Percentiles rank a stretch among this genome's conserved stretches.
These are phyloP conservation scores for Meghimatium bilineatum DNA, from an alignment of 2,888 invertebrate genomes.

Conservation along the genomic window DNA sequence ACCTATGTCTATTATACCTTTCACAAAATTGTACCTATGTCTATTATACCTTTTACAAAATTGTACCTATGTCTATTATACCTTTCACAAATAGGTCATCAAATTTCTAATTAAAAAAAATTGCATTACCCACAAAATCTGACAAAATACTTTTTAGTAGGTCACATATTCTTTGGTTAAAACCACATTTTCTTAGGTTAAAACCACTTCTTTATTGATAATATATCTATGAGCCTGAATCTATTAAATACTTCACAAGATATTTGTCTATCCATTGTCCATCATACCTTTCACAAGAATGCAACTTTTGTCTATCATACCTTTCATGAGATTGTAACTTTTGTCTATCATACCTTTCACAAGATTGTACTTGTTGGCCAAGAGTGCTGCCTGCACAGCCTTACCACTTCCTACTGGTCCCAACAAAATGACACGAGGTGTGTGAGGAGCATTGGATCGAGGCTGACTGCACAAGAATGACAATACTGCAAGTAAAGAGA, in stretches of 20 bases:
- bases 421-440: slow-evolving; percentile 75
- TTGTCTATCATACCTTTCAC: slow-evolving; percentile 69
- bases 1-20: too few species aligned
- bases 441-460: slow-evolving; percentile 75
- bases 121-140: too few species aligned
- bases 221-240: slow-evolving; percentile 64
- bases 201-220: too few species aligned
- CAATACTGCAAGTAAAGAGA: slow-evolving; percentile 57
- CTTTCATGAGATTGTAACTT: background rate
- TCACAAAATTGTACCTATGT: background rate
- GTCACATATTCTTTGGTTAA: too few species aligned
- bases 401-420: slow-evolving; percentile 77
- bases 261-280: too few species aligned
- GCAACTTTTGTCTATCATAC: background rate
- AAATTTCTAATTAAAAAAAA: too few species aligned
- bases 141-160: too few species aligned
- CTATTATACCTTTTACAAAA: slow-evolving; percentile 72
- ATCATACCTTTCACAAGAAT: background rate
- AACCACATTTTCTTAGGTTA: too few species aligned
- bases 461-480: slow-evolving; percentile 70
- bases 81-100: too few species aligned
- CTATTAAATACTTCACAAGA: too few species aligned
- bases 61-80: slow-evolving; percentile 67
- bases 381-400: slow-evolving; percentile 74
- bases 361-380: slow-evolving; percentile 77